These are phyloP conservation scores for Enteromius thamalakanensis DNA, from an alignment of 2,797 vertebrate genomes.

Conservation along the genomic window DNA sequence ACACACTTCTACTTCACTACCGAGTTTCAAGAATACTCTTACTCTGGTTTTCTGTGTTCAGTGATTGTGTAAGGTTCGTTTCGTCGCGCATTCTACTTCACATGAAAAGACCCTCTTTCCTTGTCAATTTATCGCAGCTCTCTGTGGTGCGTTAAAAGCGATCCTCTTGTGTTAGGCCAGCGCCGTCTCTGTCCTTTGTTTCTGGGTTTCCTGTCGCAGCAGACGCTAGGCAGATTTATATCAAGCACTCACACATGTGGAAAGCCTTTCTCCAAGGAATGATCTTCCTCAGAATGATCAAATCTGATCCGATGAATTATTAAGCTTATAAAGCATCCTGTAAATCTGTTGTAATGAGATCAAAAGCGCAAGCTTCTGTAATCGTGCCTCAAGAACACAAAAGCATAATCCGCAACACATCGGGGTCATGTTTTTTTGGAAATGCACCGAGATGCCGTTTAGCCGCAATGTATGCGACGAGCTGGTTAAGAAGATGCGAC, in stretches of 20 bases:
- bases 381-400: conserved; percentile 60
- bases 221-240: conserved; percentile 61
- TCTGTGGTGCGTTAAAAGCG: conserved; percentile 66
- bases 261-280: conserved; percentile 50
- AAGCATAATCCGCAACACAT: conserved; percentile 46
- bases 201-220: conserved; percentile 70
- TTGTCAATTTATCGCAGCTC: conserved; percentile 73
- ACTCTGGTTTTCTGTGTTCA: conserved; percentile 47
- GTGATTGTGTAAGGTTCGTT: conserved; percentile 70
- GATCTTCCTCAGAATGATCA: conserved; percentile 47
- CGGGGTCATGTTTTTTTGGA: conserved; percentile 42
- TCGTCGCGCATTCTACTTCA: conserved; percentile 59
- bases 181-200: conserved; percentile 61
- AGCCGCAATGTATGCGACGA: conserved; percentile 54
- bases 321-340: conserved; percentile 72
- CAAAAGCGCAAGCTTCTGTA: conserved; percentile 65
- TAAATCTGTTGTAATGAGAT: conserved; percentile 67
- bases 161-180: conserved; percentile 69
- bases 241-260: conserved; percentile 68
- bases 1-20: conserved; percentile 65
- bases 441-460: conserved; percentile 61
- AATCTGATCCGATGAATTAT: conserved; percentile 75
- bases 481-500: conserved; percentile 73
- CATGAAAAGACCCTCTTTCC: conserved; percentile 74
- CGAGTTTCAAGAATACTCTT: conserved; percentile 64